A percentile compares a stretch with the other conserved stretches of the same genome.
Evolutionary conservation across 2,113 vertebrate species (phyloP).

Genomic region (Tauraco erythrolophus): DNA sequence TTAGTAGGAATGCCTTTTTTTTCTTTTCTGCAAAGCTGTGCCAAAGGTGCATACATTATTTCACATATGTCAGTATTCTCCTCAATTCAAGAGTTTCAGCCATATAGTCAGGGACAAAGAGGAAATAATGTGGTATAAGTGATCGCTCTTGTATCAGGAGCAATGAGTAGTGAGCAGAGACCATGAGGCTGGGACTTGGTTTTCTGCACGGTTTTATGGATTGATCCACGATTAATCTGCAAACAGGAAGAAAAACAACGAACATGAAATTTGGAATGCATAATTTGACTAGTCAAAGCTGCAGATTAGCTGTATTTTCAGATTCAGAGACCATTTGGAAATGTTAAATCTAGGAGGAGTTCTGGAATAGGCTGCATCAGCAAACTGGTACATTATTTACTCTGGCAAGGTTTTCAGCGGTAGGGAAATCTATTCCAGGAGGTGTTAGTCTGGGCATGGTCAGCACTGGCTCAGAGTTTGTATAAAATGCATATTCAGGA

Average conservation of each 20-base stretch:
- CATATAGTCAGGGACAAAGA: background rate
- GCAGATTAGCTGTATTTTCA: slow-evolving; percentile 29
- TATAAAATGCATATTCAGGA: slow-evolving; percentile 64
- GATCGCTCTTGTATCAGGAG: background rate
- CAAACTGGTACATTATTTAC: slow-evolving; percentile 38
- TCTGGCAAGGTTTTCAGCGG: slow-evolving; percentile 14
- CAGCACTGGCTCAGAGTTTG: slow-evolving; percentile 40
- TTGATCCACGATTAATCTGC: background rate
- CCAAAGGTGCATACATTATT: background rate
- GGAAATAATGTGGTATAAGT: background rate
- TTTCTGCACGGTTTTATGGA: background rate
- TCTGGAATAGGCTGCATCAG: slow-evolving; percentile 59
- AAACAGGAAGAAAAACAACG: slow-evolving; percentile 11
- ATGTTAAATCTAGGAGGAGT: slow-evolving; percentile 37
- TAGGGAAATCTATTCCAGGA: slow-evolving; percentile 40
- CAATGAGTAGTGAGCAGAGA: background rate
- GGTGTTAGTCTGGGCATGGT: slow-evolving; percentile 56
- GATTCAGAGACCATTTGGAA: slow-evolving; percentile 14
- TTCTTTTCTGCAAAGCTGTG: background rate
- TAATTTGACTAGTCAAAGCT: slow-evolving; percentile 1
- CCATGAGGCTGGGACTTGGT: background rate
- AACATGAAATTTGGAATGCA: slow-evolving; percentile 3
- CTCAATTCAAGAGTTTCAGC: background rate
- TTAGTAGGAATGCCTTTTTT: background rate
- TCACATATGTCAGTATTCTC: background rate